Base-by-base conservation (phyloP, 2,797 vertebrate species). In the Tarsius wallacei region DNA sequence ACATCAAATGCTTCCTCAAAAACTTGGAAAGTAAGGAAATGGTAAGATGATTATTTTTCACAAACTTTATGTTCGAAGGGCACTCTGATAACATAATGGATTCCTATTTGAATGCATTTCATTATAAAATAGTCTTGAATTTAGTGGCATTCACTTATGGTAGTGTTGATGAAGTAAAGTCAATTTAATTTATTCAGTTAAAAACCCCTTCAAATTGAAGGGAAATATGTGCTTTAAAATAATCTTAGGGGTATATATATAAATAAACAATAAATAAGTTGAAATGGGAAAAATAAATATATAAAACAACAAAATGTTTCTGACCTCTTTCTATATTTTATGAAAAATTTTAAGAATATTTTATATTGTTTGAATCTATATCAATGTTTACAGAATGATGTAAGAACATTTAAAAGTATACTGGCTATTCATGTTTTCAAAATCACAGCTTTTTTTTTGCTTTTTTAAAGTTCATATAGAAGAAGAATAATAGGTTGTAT, bases 101-200 rank as follows among this genome's bases (percentile, higher is more conserved):
- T 87, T 91, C 24, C 7, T 80, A 53, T 51, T 57, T 84, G 49
- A 87, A 93, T 47, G 19, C 0, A 22, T 87, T 68, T 93, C 19
- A 42, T 84, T 51, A 93, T 42, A 73, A 84, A 77, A 7, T 70
- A 12, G 7, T 74, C 21, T 73, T 51, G 22, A 70, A 74, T 82
- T 94, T 94, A 57, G 55, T 66, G 57, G 49, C 85, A 93, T 90
- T 83, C 61, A 3, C 24, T 68, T 31, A 68, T 19, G 49, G 31
- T 51, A 73, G 49, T 64, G 49, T 87, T 33, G 80, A 19, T 33
- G n/a, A 89, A 84, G 36, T 51, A 87, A 93, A 96, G 26, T 19
- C 51, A 86, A 76, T 82, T 86, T 47, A 3, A 86, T 91, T 93
- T 91, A 86, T 64, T 91, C 16, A 53, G 4, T 42, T 51, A 84